A percentile compares a stretch with the other conserved stretches of the same genome.
phyloP scores from a whole-genome alignment of 2,113 vertebrate species.

The Acrocephalus arundinaceus region DNA sequence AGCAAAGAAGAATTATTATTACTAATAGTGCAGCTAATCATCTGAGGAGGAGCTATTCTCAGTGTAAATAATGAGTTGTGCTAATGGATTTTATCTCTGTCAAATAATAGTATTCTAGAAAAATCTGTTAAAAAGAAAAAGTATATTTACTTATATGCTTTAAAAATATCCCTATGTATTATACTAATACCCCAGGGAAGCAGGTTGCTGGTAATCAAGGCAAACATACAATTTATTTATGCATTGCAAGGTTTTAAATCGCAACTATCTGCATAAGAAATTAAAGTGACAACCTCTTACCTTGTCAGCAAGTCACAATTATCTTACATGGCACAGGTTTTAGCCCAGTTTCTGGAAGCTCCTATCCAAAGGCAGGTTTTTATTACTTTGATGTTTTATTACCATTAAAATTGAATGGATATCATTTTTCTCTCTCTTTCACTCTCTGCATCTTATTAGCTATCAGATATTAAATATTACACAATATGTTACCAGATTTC shows the following conservation, averaged over 20 bases:
- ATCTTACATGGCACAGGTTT: not conserved
- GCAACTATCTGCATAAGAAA: not conserved
- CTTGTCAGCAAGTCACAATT: not conserved
- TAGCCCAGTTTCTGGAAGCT: not conserved
- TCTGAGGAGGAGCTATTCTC: conserved; percentile 30
- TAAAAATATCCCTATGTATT: not conserved
- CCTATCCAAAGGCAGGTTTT: not conserved
- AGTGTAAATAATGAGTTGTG: conserved; percentile 45
- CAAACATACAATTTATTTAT: not conserved
- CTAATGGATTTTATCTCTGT: conserved; percentile 39
- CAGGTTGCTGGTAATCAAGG: not conserved
- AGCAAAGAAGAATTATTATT: conserved; percentile 47
- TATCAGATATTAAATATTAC: not conserved
- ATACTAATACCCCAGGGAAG: not conserved
- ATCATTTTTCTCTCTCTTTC: not conserved
- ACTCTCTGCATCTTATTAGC: not conserved
- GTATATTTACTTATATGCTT: not conserved
- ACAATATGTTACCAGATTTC: not conserved
- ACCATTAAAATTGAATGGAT: not conserved
- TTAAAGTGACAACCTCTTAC: not conserved
- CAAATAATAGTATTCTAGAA: not conserved
- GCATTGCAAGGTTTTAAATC: not conserved
- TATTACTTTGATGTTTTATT: not conserved
- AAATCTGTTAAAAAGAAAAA: conserved; percentile 8
- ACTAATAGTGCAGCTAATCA: conserved; percentile 36